Evolutionary conservation across 2,797 vertebrate species (phyloP).

Genomic region (Bradypodion ventrale): DNA sequence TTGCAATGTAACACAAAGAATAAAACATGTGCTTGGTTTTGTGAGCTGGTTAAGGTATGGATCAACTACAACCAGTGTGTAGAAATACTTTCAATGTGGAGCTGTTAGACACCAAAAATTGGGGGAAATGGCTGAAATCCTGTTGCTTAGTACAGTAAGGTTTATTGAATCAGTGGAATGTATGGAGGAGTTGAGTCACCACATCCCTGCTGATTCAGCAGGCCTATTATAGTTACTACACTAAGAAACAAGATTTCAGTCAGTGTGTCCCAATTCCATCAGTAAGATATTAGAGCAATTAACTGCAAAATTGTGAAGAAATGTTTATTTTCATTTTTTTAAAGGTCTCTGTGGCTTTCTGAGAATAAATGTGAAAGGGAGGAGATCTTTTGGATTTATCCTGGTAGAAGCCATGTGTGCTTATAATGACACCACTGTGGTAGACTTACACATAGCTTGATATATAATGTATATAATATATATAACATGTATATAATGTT

Average conservation of each 20-base stretch:
- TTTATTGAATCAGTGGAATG: too few species aligned
- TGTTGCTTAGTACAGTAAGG: not conserved
- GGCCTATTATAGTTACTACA: too few species aligned
- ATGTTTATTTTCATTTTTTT: not conserved
- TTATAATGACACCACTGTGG: too few species aligned
- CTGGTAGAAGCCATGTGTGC: not conserved
- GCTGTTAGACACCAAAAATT: not conserved
- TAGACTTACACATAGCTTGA: too few species aligned
- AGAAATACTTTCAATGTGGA: not conserved
- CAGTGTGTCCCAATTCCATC: too few species aligned
- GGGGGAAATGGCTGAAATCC: not conserved
- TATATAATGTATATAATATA: too few species aligned
- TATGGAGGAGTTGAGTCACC: too few species aligned
- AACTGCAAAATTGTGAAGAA: not conserved
- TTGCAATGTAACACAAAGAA: conserved; percentile 17
- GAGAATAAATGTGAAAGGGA: not conserved
- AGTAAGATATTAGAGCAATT: not conserved
- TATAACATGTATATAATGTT: too few species aligned
- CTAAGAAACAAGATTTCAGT: too few species aligned
- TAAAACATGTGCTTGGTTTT: conserved; percentile 8
- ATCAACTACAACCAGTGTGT: not conserved
- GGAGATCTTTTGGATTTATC: too few species aligned
- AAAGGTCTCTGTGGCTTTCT: not conserved
- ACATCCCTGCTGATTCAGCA: too few species aligned
- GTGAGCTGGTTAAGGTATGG: not conserved